Base-by-base conservation (phyloP, 1,140 invertebrate species). In the Eufriesea mexicana region DNA sequence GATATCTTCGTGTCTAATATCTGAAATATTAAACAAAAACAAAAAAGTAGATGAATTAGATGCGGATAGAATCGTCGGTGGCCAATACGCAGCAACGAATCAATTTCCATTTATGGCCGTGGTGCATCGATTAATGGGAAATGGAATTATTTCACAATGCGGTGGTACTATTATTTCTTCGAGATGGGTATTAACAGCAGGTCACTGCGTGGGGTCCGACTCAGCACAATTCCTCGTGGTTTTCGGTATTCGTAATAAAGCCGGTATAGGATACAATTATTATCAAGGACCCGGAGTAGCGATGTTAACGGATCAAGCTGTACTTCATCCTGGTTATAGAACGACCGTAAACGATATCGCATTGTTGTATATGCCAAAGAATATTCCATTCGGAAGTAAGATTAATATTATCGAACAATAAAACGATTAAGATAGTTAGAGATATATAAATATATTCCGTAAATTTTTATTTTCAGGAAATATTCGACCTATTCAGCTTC, bases 71-170 rank as follows among this genome's bases (percentile, higher is more conserved):
- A 84, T 89, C 42, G 42, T 42, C 25, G 87, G 83, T 18, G 87
- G 87, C 16, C 28, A 5, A 8, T 79, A 59, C 35, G 87, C 85
- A 0, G 8, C 4, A 1, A 23, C 20, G 1, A 77, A 78, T 9
- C 85, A 90, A 42, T 90, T 90, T 68, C 87, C 87, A 5, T 90
- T 88, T 45, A 87, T 89, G 83, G 87, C 67, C 0, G 74, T 80
- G 12, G 79, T 90, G 0, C 89, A 90, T 55, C 57, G 61, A 57
- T 16, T 90, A 7, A 0, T 51, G 7, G 75, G 75, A 1, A 45
- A 49, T 25, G 78, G 81, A 35, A 23, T 59, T 6, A 45, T 62
- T 16, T 47, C 67, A 0, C 59, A 85, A 10, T 90, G 89, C 49
- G 87, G 89, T 8, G 89, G 89, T 16, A 83, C 85, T 20, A 79